Conservation (phyloP, 2,113 vertebrate genomes). For the Peucedramus taeniatus region DNA sequence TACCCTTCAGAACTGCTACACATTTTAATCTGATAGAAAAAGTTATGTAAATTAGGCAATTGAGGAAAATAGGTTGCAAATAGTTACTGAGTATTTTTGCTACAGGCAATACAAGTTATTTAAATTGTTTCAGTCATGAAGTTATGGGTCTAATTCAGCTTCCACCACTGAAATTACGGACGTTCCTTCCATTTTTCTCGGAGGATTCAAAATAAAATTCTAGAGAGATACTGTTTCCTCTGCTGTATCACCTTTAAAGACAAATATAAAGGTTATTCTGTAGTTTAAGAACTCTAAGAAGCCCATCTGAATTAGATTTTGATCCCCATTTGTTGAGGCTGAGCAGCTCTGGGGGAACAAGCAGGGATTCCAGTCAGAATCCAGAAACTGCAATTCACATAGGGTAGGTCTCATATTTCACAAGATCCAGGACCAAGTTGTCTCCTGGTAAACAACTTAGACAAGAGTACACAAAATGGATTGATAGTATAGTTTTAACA, state of each 20-base stretch:
- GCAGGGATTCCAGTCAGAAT: neutral
- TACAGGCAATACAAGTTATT: neutral
- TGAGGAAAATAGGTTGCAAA: neutral
- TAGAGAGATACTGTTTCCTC: neutral
- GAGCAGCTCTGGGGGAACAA: fast-evolving
- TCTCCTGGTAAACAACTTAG: neutral
- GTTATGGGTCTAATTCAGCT: neutral
- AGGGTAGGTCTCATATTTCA: neutral
- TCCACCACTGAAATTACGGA: neutral
- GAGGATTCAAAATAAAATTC: neutral
- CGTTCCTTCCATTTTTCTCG: neutral
- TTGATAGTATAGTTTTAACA: neutral
- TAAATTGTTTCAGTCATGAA: neutral
- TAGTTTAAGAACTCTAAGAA: neutral
- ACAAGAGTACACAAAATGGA: neutral
- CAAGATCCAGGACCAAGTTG: neutral
- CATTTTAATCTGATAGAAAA: neutral
- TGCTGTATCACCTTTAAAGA: neutral
- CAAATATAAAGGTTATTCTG: neutral
- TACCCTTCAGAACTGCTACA: neutral
- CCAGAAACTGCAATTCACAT: neutral
- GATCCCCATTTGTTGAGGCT: neutral
- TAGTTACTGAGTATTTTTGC: neutral
- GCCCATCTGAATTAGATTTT: neutral
- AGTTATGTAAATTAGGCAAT: neutral